Evolutionary conservation across 2,113 vertebrate genomes (phyloP), one percentile per base, ranked within the genome.

Genomic region (Leiothrix lutea): DNA sequence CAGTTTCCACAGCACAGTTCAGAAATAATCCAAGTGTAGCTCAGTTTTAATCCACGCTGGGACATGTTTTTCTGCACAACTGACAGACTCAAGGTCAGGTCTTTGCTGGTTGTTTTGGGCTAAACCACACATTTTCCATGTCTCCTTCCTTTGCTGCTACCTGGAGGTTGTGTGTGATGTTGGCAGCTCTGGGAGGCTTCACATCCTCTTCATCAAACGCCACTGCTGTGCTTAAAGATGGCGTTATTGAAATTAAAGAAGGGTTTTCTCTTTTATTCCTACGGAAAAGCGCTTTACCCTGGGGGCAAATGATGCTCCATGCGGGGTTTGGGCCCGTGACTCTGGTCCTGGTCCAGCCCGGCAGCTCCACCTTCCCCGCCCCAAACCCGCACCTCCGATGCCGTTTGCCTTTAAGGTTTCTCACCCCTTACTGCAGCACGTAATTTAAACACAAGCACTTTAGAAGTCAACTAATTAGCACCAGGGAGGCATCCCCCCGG

Each of bases 401-500:
- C 90, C 21, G 7, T 95, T 92, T 33, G 77, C 91, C 94, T 96
- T 97, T 94, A 88, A 96, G 92, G 48, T 93, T 96, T 53, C 94
- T 94, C 93, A 70, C 92, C 85, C 93, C 58, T 95, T 58, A 14
- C 78, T 8, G 89, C 74, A 2, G 94, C 95, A 79, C 79, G 94
- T 94, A 88, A 95, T 97, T 97, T 96, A 96, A 96, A 97, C 97
- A 95, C 79, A 51, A 96, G 71, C 94, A 94, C 96, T 97, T 95
- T 87, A 94, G 88, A 96, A 97, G 95, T 95, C 97, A 96, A 94
- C 97, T 97, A 97, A 97, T 97, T 96, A 97, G 96, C 93, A 84
- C 82, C 92, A 95, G 95, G 95, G 86, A 97, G 97, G 97, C 98
- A 98, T 98, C 98, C 97, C 98, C 98, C 91, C 73, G 82, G 77